Evolutionary conservation across 2,888 invertebrate genomes (phyloP), one percentile per base, ranked within the genome.

Genomic region (Fragum whitleyi): DNA sequence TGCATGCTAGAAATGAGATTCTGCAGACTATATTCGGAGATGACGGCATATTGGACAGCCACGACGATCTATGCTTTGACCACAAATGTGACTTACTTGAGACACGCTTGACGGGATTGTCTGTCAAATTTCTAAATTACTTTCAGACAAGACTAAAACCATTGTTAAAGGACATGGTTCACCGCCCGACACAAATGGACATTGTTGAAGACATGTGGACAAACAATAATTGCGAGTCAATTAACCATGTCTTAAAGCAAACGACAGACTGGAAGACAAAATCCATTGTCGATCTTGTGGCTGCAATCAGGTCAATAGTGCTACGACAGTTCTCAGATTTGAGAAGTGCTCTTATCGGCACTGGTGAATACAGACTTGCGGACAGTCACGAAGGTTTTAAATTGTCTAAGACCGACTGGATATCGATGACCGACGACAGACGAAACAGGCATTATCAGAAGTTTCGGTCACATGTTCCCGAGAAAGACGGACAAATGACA

Each of bases 11-110:
- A 39, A 57, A 70, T 21, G 32, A 36, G n/a, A 68, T 75, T 28
- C 53, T 79, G 16, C 21, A 71, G 2, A 32, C 62, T 21, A 75
- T 75, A 2, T 75, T 71, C 32, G 79, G 72, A 23, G 59, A 62
- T n/a, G n/a, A n/a, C n/a, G n/a, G n/a, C n/a, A n/a, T n/a, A n/a
- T n/a, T n/a, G n/a, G n/a, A n/a, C n/a, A n/a, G n/a, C n/a, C n/a
- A n/a, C n/a, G n/a, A n/a, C n/a, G n/a, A n/a, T n/a, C n/a, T n/a
- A n/a, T n/a, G n/a, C n/a, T n/a, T n/a, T n/a, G n/a, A n/a, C n/a
- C n/a, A n/a, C n/a, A n/a, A n/a, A n/a, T n/a, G n/a, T n/a, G 61
- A 61, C 14, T n/a, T 19, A 16, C 28, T 76, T 16, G 70, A 76
- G 29, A 0, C 11, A 26, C 21, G 14, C 3, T 61, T 68, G 28